phyloP scores from a whole-genome alignment of 2,888 invertebrate species.

The Nomada ruficornis region DNA sequence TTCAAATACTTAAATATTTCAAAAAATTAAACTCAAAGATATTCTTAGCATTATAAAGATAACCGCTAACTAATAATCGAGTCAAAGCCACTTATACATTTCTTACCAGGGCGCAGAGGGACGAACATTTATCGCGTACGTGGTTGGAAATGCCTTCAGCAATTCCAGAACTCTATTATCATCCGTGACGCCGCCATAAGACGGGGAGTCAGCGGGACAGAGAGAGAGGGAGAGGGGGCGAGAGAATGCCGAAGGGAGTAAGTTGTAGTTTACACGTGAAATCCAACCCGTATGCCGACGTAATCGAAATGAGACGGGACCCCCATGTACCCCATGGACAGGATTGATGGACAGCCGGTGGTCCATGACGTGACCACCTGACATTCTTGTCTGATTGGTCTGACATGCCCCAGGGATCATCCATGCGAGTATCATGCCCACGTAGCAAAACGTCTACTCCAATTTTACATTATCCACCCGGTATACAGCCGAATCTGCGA shows the following conservation, averaged over 20 bases:
- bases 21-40: too few relatives aligned
- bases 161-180: constrained; percentile 58
- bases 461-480: constrained; percentile 50
- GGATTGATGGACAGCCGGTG: constrained; percentile 81
- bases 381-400: constrained; percentile 78
- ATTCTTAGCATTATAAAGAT: too few relatives aligned
- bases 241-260: constrained; percentile 67
- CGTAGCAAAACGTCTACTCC: constrained; percentile 75
- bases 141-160: constrained; percentile 37
- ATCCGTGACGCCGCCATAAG: constrained; percentile 57
- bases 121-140: constrained; percentile 3
- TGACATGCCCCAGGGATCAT: constrained; percentile 78
- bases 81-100: background rate
- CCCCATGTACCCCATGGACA: constrained; percentile 71
- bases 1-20: too few relatives aligned
- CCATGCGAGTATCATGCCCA: constrained; percentile 73
- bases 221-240: constrained; percentile 35
- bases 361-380: constrained; percentile 80
- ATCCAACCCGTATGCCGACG: constrained; percentile 70
- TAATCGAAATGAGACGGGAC: constrained; percentile 76
- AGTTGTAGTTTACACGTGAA: constrained; percentile 72
- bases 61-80: background rate
- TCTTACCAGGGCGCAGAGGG: background rate
- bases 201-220: constrained; percentile 35
- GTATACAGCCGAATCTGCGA: constrained; percentile 10